These are phyloP conservation scores for Pyrgus malvae DNA, from an alignment of 2,888 invertebrate species.

Conservation along the genomic window DNA sequence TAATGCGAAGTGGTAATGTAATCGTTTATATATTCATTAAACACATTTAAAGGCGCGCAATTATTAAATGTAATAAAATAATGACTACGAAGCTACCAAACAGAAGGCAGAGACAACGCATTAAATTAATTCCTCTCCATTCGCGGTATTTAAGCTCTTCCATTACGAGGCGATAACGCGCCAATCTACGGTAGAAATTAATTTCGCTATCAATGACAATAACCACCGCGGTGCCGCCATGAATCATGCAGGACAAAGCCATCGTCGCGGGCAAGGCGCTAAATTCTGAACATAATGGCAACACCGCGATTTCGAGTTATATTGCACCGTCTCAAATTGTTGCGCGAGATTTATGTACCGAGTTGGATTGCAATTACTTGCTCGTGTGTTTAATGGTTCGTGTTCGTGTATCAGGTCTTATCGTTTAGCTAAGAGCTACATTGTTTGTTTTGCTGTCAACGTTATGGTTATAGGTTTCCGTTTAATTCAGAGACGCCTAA, in stretches of 20 bases:
- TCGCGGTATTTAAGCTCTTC: constrained; percentile 54
- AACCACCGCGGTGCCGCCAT: constrained; percentile 56
- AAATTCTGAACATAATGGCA: constrained; percentile 47
- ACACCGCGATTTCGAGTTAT: constrained; percentile 49
- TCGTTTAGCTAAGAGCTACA: not conserved
- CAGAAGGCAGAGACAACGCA: constrained; percentile 1
- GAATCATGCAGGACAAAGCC: constrained; percentile 70
- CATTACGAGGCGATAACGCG: constrained; percentile 52
- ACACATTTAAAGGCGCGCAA: not conserved
- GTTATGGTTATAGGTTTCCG: too few species aligned
- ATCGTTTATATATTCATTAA: too few species aligned
- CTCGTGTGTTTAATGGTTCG: constrained; percentile 38
- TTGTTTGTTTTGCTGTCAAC: constrained; percentile 9
- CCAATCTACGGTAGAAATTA: constrained; percentile 64
- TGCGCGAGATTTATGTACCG: constrained; percentile 63
- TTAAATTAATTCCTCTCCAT: constrained; percentile 54
- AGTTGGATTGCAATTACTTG: constrained; percentile 72
- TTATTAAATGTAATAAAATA: not conserved
- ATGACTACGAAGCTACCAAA: not conserved
- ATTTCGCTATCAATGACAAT: constrained; percentile 71
- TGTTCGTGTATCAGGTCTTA: constrained; percentile 4
- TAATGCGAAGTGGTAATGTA: too few species aligned
- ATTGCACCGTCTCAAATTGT: constrained; percentile 51
- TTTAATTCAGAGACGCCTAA: too few species aligned
- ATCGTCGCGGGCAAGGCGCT: constrained; percentile 63